Conservation (phyloP, 1,140 invertebrate genomes). For the Pteromalus puparum region DNA sequence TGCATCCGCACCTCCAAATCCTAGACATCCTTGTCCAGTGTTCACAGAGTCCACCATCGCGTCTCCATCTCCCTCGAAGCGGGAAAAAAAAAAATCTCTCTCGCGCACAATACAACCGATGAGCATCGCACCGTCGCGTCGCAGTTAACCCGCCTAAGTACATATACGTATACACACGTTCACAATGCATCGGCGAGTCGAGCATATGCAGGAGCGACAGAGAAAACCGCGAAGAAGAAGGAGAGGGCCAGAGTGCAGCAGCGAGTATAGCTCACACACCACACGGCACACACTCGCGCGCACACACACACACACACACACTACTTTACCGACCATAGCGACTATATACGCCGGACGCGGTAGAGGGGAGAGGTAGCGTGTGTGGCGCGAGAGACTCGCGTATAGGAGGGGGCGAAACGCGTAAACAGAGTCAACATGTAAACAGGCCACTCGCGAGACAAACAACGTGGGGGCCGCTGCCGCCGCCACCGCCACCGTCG, state of each 20-base stretch:
- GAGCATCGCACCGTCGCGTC: too few relatives aligned
- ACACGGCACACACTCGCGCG: not conserved
- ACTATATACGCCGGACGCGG: not conserved
- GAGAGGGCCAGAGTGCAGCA: constrained; percentile 28
- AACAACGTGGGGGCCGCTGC: constrained; percentile 74
- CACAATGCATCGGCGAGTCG: not conserved
- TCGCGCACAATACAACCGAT: too few relatives aligned
- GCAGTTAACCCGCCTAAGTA: too few relatives aligned
- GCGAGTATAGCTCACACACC: constrained; percentile 21
- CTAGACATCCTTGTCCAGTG: too few relatives aligned
- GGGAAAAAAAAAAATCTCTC: too few relatives aligned
- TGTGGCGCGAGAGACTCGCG: constrained; percentile 30
- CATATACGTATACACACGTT: not conserved
- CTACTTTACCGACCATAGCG: not conserved
- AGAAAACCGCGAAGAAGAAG: constrained; percentile 14
- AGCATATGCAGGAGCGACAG: constrained; percentile 46
- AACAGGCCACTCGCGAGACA: constrained; percentile 76
- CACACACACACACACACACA: not conserved
- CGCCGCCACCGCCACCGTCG: not conserved
- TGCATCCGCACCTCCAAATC: too few relatives aligned
- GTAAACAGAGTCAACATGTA: constrained; percentile 77
- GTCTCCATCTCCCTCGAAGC: too few relatives aligned
- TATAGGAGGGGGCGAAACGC: constrained; percentile 63
- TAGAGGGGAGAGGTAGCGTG: constrained; percentile 27
- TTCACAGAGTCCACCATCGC: not conserved